Evolutionary conservation across 2,113 vertebrate genomes (phyloP), one percentile per base, ranked within the genome.

Genomic region (Calidris pygmaea): DNA sequence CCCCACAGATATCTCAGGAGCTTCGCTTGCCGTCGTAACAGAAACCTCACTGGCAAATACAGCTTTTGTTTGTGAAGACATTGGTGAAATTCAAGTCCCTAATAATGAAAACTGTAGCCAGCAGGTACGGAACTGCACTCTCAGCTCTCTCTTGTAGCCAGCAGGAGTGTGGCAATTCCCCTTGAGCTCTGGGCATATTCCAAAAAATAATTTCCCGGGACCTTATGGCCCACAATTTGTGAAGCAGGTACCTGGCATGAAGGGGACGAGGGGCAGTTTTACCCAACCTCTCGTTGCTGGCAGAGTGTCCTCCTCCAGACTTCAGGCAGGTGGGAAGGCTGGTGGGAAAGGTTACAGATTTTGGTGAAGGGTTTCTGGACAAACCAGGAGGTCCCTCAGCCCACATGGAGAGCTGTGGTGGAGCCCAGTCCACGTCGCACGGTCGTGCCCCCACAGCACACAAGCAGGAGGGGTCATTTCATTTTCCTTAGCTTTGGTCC

Each of bases 401-500:
- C 14, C 24, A 19, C 20, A 3, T 4, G 21, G 29, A 58, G 43
- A 63, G 43, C 29, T 2, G 1, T 15, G 48, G 26, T 50, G 34
- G 47, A 83, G 41, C 43, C 60, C 30, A 0, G 1, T 24, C 21
- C 23, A 7, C 1, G 4, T 21, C 1, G 2, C n/a, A 21, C 8
- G 26, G 16, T 52, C 0, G 0, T 29, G 15, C 26, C 15, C 23
- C 12, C 43, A 18, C 0, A 8, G 39, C n/a, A 47, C 43, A 71
- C 7, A 39, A 24, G 65, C 9, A 6, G 10, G 35, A 89, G 3
- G 23, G 34, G 20, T 56, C 22, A 45, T 56, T 80, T 92, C 14
- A 41, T 37, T 30, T 84, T 67, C 37, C 68, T 47, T 45, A 30
- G 32, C n/a, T 67, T 74, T 70, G 18, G 30, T 59, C n/a, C 73